phyloP scores from a whole-genome alignment of 2,113 vertebrate genomes.

The Saccopteryx leptura region DNA sequence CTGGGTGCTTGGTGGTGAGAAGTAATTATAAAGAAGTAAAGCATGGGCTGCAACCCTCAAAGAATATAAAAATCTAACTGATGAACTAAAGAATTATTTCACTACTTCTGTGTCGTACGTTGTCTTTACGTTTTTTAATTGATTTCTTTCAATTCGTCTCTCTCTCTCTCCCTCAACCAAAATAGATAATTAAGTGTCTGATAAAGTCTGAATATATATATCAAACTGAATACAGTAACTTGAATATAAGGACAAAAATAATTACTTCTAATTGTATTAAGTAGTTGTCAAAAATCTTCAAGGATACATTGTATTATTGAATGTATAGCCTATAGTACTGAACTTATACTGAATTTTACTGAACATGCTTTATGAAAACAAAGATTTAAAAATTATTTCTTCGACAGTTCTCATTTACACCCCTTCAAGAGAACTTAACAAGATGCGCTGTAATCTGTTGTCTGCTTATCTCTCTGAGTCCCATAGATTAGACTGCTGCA shows the following conservation, averaged over 20 bases:
- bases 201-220: not conserved
- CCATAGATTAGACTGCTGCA: not conserved
- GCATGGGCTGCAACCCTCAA: fast-evolving
- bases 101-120: not conserved
- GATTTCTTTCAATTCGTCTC: not conserved
- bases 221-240: slow-evolving; percentile 1
- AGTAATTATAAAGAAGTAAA: not conserved
- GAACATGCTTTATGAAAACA: not conserved
- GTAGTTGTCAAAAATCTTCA: not conserved
- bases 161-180: not conserved
- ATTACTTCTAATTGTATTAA: not conserved
- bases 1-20: not conserved
- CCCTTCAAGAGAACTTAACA: not conserved
- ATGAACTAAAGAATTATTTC: not conserved
- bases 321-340: not conserved
- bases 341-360: not conserved
- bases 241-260: not conserved
- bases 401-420: not conserved
- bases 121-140: not conserved
- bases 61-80: not conserved
- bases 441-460: not conserved
- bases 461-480: not conserved
- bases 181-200: slow-evolving; percentile 4
- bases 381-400: not conserved
- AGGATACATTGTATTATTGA: not conserved